A percentile compares a stretch with the other conserved stretches of the same genome.
Conservation (phyloP, 92 coral and sea anemone genomes). For the Phenganax marumi region DNA sequence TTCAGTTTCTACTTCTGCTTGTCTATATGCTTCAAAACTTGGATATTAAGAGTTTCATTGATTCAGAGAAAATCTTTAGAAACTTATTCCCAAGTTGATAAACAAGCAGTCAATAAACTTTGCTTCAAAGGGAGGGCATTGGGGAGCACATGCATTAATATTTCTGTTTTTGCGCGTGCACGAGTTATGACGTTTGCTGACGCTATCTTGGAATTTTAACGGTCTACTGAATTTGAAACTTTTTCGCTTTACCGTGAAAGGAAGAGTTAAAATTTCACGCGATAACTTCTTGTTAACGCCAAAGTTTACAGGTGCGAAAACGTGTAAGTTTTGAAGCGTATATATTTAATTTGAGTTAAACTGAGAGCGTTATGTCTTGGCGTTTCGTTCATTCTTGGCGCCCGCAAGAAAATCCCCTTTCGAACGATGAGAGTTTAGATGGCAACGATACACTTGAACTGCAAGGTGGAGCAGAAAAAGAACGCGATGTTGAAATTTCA, state of each 20-base stretch:
- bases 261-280: background rate
- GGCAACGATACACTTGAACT: background rate
- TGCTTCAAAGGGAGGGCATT: too few relatives aligned
- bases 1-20: too few relatives aligned
- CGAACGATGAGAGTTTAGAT: background rate
- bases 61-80: too few relatives aligned
- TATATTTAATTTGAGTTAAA: background rate
- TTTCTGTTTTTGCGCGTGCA: background rate
- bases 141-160: too few relatives aligned
- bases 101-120: too few relatives aligned
- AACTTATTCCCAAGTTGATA: too few relatives aligned
- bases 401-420: background rate
- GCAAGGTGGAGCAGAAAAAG: background rate
- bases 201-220: conserved; percentile 6
- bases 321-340: background rate
- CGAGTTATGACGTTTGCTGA: background rate
- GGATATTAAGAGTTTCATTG: too few relatives aligned
- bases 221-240: background rate
- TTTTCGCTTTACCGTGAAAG: background rate
- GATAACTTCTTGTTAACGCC: background rate
- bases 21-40: too few relatives aligned
- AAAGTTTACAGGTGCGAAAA: background rate
- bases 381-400: background rate
- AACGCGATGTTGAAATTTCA: background rate
- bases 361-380: background rate